Evolutionary conservation across 2,797 vertebrate genomes (phyloP).

Genomic region (Lepidocolaptes lacrymiger): DNA sequence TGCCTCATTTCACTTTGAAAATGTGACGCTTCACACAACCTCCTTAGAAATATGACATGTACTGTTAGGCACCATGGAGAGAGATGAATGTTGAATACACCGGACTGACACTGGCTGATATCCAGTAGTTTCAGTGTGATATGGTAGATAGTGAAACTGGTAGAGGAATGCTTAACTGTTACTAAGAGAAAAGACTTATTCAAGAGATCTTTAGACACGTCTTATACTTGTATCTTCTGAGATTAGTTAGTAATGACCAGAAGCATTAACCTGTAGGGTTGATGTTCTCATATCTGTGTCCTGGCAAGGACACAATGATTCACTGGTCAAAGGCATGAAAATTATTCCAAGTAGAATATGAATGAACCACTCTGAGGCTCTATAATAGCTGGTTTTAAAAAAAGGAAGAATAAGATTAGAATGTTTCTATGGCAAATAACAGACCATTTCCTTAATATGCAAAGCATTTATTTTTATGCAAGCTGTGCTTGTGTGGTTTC

Average conservation of each 20-base stretch:
- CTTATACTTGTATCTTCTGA: background rate
- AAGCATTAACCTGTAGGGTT: background rate
- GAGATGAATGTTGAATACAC: background rate
- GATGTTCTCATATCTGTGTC: background rate
- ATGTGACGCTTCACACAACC: background rate
- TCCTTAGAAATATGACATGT: background rate
- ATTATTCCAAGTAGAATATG: background rate
- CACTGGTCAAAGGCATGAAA: background rate
- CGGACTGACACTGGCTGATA: background rate
- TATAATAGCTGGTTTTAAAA: background rate
- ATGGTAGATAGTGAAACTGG: background rate
- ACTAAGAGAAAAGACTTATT: background rate
- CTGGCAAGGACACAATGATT: background rate
- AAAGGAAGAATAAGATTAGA: background rate
- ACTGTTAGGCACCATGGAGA: background rate
- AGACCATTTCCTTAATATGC: conserved; percentile 27
- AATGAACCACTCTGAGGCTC: background rate
- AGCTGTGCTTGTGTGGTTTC: conserved; percentile 10
- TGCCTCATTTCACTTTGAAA: background rate
- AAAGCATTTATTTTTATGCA: conserved; percentile 42
- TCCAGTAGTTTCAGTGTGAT: background rate
- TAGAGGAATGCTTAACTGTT: background rate
- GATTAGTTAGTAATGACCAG: background rate
- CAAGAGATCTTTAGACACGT: background rate
- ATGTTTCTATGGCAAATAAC: conserved; percentile 8